These are phyloP conservation scores for Tinamus major DNA, from an alignment of 2,797 vertebrate species.

Conservation along the genomic window DNA sequence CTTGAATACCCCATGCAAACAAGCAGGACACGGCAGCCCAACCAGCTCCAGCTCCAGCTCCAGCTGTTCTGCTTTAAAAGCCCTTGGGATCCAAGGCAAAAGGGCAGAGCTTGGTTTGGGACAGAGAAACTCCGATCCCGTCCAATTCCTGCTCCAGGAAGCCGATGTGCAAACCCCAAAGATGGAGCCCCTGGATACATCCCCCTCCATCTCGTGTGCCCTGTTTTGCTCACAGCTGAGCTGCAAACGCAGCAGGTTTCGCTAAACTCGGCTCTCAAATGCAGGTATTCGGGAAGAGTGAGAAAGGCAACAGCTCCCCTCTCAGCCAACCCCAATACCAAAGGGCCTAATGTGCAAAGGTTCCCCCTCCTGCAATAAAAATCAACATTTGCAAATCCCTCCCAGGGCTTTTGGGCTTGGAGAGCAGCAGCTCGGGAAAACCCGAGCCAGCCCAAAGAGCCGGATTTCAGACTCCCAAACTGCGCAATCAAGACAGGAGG, in stretches of 20 bases:
- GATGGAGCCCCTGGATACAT: neutral
- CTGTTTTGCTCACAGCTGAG: neutral
- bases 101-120: neutral
- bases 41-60: accelerated
- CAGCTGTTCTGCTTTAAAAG: neutral
- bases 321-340: neutral
- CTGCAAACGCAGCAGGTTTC: neutral
- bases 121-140: neutral
- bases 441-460: neutral
- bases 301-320: neutral
- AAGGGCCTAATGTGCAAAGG: neutral
- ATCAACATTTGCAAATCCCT: neutral
- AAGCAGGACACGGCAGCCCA: neutral
- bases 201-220: accelerated
- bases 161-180: neutral
- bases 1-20: neutral
- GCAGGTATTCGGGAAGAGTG: neutral
- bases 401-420: neutral
- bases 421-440: neutral
- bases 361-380: neutral
- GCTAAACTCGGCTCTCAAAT: neutral
- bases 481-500: neutral
- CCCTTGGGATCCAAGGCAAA: neutral
- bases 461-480: neutral
- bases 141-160: slow-evolving; percentile 29